Evolutionary conservation across 1,140 invertebrate species (phyloP), one percentile per base, ranked within the genome.

Genomic region (Chironomus tepperi): DNA sequence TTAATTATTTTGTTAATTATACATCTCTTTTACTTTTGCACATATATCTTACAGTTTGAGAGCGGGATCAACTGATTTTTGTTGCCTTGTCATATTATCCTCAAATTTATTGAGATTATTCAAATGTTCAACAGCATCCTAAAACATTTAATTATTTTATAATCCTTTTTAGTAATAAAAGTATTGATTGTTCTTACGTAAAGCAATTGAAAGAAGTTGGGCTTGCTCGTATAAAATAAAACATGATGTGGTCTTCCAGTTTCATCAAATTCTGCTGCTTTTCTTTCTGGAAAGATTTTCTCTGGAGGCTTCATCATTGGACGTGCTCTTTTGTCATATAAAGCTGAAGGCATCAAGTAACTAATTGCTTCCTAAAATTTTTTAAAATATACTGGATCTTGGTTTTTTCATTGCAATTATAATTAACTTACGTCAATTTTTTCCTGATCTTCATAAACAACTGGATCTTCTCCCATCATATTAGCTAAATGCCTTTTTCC

Each of bases 401-500:
- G 24, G 24, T 2, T n/a, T n/a, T n/a, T n/a, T n/a, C n/a, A 34
- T 67, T 57, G 70, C 7, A 5, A 15, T 47, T 9, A n/a, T 74
- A 9, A 75, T 19, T 1, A n/a, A 82, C 81, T 85, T 86, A 95
- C 93, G 86, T 98, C 88, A 15, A 98, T 87, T 82, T 98, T 91
- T 77, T 89, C 86, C 83, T 98, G 92, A 0, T 92, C 93, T 19
- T 70, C 65, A 81, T 99, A 94, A 9, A 86, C 89, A 77, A 94
- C 90, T 1, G 90, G 88, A 86, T 98, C 90, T 82, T 90, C 88
- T 2, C 96, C 96, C 97, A 99, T 99, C 88, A 99, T 99, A 82
- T 98, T 98, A 6, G 97, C 97, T 74, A 99, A 86, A 85, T 99
- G 95, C 24, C 95, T 84, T 82, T 93, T 95, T 10, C 98, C 97